Evolutionary conservation across 2,888 invertebrate species (phyloP), one percentile per base, ranked within the genome.

Genomic region (Sarcophaga carnaria): DNA sequence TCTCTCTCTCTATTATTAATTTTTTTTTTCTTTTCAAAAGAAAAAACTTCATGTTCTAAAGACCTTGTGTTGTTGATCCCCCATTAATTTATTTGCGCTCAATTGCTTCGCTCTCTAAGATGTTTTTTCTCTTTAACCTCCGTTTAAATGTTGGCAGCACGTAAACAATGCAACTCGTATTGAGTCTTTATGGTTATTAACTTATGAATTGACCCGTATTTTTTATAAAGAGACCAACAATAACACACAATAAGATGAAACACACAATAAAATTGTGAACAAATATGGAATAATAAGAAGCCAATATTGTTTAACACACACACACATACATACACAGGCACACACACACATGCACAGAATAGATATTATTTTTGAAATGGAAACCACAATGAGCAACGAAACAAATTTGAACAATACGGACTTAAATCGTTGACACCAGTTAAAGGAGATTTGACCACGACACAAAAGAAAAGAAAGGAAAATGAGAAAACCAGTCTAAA

Each of bases 181-280:
- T 60, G 80, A 80, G 80, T 84, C 70, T 66, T 84, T 84, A 83
- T 78, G 75, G 80, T 75, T 84, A 80, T 84, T 84, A 80, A 84
- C 84, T 84, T 84, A 76, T 80, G 80, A 80, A 84, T 80, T 84
- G 84, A 80, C 84, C 84, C 84, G 76, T 17, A 80, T 84, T 78
- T 62, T 59, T 27, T 71, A 67, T 47, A 12, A 47, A 20, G 47
- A 47, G 17, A 54, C 54, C 17, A 54, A 54, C 54, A 54, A 67
- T 37, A 45, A 49, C 37, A 80, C 3, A 25, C 17, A 22, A 20
- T 25, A 64, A 37, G 1, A 6, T 27, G 27, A 45, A 67, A 67
- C 12, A 49, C 11, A 76, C 54, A 22, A 72, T 54, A n/a, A 60
- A 64, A 62, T 20, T 59, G 25, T 22, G 63, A 75, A 64, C 54